Evolutionary conservation across 2,113 vertebrate species (phyloP).

Genomic region (Syrrhaptes paradoxus): DNA sequence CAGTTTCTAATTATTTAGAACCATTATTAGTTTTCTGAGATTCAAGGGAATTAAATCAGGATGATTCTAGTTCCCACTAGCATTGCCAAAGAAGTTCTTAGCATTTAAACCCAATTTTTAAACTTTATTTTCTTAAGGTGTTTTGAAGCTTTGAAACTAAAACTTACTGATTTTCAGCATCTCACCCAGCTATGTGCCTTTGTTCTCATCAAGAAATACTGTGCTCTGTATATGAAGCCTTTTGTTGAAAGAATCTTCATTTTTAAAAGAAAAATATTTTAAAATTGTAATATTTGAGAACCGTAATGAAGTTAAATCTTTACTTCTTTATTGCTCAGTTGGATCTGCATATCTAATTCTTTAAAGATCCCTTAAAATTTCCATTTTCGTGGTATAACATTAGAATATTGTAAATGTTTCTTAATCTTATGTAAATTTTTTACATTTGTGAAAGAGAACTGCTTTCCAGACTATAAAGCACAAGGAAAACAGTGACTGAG

Average conservation of each 20-base stretch:
- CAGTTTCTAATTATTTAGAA: constrained; percentile 56
- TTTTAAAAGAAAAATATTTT: not conserved
- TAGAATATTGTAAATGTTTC: not conserved
- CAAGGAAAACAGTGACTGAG: not conserved
- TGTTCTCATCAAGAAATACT: not conserved
- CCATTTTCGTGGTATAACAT: not conserved
- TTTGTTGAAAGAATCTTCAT: not conserved
- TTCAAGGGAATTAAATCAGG: constrained; percentile 15
- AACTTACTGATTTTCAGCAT: not conserved
- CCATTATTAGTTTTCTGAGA: constrained; percentile 22
- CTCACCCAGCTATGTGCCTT: rapidly evolving
- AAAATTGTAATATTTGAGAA: not conserved
- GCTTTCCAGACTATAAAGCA: not conserved
- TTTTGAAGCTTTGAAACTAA: not conserved
- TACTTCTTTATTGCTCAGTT: not conserved
- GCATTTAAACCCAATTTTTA: not conserved
- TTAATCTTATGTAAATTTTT: no score
- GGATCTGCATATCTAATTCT: not conserved
- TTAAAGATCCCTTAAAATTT: not conserved
- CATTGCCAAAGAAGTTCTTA: not conserved
- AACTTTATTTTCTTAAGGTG: not conserved
- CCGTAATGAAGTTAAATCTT: not conserved
- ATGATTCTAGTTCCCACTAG: not conserved
- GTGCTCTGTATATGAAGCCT: not conserved
- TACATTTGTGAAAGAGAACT: not conserved